phyloP scores from a whole-genome alignment of 2,888 invertebrate species.

The Plagodis pulveraria region DNA sequence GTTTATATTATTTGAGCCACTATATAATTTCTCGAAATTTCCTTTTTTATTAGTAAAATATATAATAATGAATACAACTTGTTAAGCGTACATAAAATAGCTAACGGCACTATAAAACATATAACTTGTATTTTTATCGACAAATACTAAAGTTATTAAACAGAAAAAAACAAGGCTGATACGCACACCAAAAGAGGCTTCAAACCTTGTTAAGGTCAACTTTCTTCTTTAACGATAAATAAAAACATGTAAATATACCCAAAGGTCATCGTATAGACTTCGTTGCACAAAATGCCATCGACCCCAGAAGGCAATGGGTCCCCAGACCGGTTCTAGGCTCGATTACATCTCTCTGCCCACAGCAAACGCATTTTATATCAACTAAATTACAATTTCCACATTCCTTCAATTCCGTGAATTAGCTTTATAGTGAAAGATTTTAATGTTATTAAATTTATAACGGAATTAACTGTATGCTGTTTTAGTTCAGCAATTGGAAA shows the following conservation, averaged over 20 bases:
- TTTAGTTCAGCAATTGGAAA: too few relatives aligned
- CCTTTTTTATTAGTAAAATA: too few relatives aligned
- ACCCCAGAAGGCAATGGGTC: constrained; percentile 28
- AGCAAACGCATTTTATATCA: constrained; percentile 29
- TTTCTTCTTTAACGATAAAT: background rate
- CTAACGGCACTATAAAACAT: too few relatives aligned
- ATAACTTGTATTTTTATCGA: too few relatives aligned
- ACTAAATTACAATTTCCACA: constrained; percentile 28
- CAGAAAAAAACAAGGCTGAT: too few relatives aligned
- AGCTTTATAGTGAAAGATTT: constrained; percentile 11
- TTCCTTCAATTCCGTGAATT: constrained; percentile 20
- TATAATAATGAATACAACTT: too few relatives aligned
- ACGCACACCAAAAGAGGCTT: too few relatives aligned
- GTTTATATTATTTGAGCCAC: too few relatives aligned
- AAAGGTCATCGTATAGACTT: constrained; percentile 21
- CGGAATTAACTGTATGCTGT: too few relatives aligned
- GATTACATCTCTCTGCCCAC: constrained; percentile 26
- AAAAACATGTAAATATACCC: background rate
- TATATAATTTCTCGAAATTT: too few relatives aligned
- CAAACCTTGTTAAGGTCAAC: background rate
- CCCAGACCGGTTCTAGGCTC: constrained; percentile 44
- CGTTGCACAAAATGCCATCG: constrained; percentile 40
- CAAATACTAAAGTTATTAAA: too few relatives aligned
- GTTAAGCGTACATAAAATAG: too few relatives aligned
- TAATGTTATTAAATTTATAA: constrained; percentile 22